Evolutionary conservation across 2,888 invertebrate species (phyloP).

Genomic region (Parapristionchus giblindavisi): DNA sequence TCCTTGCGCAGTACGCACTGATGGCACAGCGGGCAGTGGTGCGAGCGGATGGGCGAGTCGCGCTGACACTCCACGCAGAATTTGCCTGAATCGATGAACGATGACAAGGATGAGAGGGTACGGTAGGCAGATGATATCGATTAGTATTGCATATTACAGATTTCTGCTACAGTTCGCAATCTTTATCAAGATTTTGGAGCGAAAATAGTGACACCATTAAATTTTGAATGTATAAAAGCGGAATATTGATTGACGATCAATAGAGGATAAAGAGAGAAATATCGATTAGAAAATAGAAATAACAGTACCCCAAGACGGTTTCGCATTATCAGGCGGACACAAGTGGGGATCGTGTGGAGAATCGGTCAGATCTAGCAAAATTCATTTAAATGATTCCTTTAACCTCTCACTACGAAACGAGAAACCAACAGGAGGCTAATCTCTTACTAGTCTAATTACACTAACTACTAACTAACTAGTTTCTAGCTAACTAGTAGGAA

Average conservation of each 20-base stretch:
- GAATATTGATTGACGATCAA: not conserved
- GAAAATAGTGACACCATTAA: not conserved
- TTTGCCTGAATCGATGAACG: constrained; percentile 40
- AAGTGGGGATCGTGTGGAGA: too few relatives aligned
- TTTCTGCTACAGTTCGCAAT: not conserved
- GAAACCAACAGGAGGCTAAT: too few relatives aligned
- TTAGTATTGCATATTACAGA: not conserved
- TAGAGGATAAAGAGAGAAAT: not conserved
- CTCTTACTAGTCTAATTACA: too few relatives aligned
- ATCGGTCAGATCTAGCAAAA: too few relatives aligned
- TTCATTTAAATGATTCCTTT: too few relatives aligned
- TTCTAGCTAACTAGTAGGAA: too few relatives aligned
- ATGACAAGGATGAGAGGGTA: not conserved
- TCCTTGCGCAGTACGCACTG: constrained; percentile 71
- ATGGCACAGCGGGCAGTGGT: constrained; percentile 72
- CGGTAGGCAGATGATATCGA: not conserved
- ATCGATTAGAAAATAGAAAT: not conserved
- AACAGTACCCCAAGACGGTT: too few relatives aligned
- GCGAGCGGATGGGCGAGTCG: constrained; percentile 64
- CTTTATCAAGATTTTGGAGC: not conserved
- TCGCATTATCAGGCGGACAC: too few relatives aligned
- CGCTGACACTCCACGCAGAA: constrained; percentile 61
- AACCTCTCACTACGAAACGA: too few relatives aligned
- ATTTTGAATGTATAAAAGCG: constrained; percentile 16
- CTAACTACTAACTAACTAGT: too few relatives aligned